A percentile compares a stretch with the other conserved stretches of the same genome.
Conservation (phyloP, 2,113 vertebrate genomes). For the Myotis yumanensis region DNA sequence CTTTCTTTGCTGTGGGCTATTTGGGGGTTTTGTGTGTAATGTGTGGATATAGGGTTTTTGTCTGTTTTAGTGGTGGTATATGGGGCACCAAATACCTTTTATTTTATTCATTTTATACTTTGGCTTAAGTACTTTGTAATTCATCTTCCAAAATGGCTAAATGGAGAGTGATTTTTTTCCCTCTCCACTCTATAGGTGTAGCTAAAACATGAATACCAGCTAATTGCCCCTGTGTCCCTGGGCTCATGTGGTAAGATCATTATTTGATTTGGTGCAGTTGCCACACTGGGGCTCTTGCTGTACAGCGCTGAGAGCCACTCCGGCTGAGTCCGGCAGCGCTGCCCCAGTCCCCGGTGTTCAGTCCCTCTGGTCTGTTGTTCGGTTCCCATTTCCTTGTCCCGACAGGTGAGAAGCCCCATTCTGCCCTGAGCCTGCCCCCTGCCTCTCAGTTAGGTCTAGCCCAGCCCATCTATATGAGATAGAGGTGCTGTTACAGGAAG, state of each 20-base stretch:
- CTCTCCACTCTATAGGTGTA: not conserved
- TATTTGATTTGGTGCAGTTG: not conserved
- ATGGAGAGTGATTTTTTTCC: not conserved
- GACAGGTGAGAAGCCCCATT: not conserved
- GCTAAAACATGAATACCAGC: not conserved
- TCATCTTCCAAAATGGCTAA: not conserved
- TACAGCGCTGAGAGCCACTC: not conserved
- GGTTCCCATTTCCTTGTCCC: not conserved
- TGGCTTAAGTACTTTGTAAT: not conserved
- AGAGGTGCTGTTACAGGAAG: not conserved
- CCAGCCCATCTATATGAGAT: no score
- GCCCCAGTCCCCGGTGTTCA: fast-evolving
- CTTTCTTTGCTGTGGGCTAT: not conserved
- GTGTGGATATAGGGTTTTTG: not conserved
- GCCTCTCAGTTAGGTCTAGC: not conserved
- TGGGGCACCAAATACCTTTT: not conserved
- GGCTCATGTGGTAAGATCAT: fast-evolving
- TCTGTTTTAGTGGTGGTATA: not conserved
- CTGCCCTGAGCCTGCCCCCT: not conserved
- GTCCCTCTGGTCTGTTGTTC: not conserved
- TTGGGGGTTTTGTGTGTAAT: not conserved
- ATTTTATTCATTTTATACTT: not conserved
- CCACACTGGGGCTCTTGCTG: not conserved
- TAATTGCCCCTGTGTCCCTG: not conserved
- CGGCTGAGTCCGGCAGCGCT: not conserved